Percentiles rank a stretch among this genome's conserved stretches.
Conservation (phyloP, 2,888 invertebrate species). For the Campopleginae sp. region DNA sequence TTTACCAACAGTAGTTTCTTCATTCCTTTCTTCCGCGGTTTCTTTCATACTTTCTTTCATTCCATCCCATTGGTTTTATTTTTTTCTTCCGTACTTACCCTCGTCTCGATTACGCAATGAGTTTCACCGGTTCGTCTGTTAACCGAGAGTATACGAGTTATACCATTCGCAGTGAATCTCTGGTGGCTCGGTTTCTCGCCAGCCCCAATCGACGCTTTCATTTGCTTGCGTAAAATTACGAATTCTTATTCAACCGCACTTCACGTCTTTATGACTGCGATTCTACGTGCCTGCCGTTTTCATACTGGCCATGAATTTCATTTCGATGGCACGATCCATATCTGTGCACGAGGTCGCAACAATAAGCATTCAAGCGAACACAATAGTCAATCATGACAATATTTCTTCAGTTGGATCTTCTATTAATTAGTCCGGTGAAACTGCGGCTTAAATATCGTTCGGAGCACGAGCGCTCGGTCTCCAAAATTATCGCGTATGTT, state of each 20-base stretch:
- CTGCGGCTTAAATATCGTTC: background rate
- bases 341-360: background rate
- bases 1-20: slow-evolving; percentile 55
- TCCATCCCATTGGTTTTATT: slow-evolving; percentile 8
- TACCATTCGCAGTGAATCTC: slow-evolving; percentile 39
- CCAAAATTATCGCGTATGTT: background rate
- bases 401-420: background rate
- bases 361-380: background rate
- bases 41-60: slow-evolving; percentile 23
- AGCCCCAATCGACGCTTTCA: slow-evolving; percentile 22
- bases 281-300: slow-evolving; percentile 5
- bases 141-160: slow-evolving; percentile 12
- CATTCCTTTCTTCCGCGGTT: slow-evolving; percentile 28
- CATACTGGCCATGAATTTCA: background rate
- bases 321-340: background rate
- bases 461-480: background rate
- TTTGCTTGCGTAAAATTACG: slow-evolving; percentile 32
- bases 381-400: background rate
- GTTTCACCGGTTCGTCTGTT: slow-evolving; percentile 45
- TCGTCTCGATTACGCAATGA: slow-evolving; percentile 27
- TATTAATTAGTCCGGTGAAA: background rate
- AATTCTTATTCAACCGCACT: slow-evolving; percentile 36
- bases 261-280: slow-evolving; percentile 18
- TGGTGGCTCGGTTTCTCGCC: slow-evolving; percentile 18
- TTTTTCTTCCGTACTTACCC: slow-evolving; percentile 6